Evolutionary conservation across 1,140 invertebrate genomes (phyloP), one percentile per base, ranked within the genome.

Genomic region (Bemisia tabaci): DNA sequence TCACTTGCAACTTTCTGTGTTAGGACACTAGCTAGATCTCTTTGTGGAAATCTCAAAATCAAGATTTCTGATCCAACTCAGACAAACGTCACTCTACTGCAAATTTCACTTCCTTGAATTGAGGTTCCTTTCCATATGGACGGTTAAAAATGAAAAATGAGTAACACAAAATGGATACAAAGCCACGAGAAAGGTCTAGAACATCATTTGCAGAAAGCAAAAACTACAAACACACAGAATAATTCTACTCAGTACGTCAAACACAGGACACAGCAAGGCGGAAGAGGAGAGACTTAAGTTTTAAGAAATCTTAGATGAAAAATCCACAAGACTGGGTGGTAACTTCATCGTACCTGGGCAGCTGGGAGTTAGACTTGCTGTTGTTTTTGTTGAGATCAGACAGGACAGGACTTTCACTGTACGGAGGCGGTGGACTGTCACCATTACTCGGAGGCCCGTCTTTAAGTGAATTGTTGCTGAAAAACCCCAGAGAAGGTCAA

Each of bases 351-450:
- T 70, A 70, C 69, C 69, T 70, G 63, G 69, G 69, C 39, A 70
- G 66, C 67, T 70, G 69, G 25, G 65, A 62, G 12, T 33, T 24
- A 22, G 33, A 65, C 58, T 26, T 64, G n/a, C 65, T 64, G 63
- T 66, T 69, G 60, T 69, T 69, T 39, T 65, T 69, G 59, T 61
- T 48, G 23, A 69, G 59, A 65, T 69, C 68, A 1, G 68, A 65
- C 2, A 60, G 26, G 23, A 48, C 39, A 33, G 62, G 69, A 17
- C 64, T 67, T 65, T 71, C 70, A 21, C 69, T 68, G 26, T 71
- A 71, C n/a, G 70, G 70, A 0, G 70, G 70, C 22, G 70, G 70
- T 23, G 70, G 70, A 65, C 70, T 71, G 33, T 71, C 70, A 2
- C 69, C 70, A 17, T 65, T 68, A 58, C 63, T 63, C 21, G 67